phyloP scores from a whole-genome alignment of 2,888 invertebrate species.

The Drosophila phalerata region DNA sequence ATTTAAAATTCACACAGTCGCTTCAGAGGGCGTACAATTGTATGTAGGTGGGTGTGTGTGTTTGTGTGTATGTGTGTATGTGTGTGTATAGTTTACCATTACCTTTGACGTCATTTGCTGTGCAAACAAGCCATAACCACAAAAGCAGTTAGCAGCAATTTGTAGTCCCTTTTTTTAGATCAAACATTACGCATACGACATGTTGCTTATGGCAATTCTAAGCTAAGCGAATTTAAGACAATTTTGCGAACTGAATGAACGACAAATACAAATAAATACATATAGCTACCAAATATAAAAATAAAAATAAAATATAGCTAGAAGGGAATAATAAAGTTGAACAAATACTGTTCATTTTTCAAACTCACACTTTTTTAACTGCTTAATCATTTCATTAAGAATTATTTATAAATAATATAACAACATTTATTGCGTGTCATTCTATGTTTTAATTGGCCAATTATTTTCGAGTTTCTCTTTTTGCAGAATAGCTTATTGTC shows the following conservation, averaged over 20 bases:
- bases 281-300: too few relatives aligned
- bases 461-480: conserved; percentile 18
- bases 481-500: conserved; percentile 35
- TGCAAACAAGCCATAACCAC: conserved; percentile 49
- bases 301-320: too few relatives aligned
- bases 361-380: not conserved
- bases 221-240: conserved; percentile 5
- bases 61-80: conserved; percentile 6
- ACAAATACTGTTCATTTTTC: too few relatives aligned
- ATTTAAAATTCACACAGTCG: conserved; percentile 47
- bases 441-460: conserved; percentile 38
- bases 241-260: not conserved
- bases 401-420: not conserved
- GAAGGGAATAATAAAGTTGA: too few relatives aligned
- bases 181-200: conserved; percentile 63
- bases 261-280: too few relatives aligned
- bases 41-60: conserved; percentile 10
- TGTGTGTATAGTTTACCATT: conserved; percentile 35
- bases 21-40: not conserved
- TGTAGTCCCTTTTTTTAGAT: conserved; percentile 41
- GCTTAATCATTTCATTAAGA: not conserved
- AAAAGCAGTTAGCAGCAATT: conserved; percentile 38
- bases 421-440: conserved; percentile 13
- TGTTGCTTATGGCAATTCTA: conserved; percentile 16
- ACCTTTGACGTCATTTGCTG: conserved; percentile 73